A percentile compares a stretch with the other conserved stretches of the same genome.
These are phyloP conservation scores for Agrypnia vestita DNA, from an alignment of 1,140 invertebrate species.

Conservation along the genomic window DNA sequence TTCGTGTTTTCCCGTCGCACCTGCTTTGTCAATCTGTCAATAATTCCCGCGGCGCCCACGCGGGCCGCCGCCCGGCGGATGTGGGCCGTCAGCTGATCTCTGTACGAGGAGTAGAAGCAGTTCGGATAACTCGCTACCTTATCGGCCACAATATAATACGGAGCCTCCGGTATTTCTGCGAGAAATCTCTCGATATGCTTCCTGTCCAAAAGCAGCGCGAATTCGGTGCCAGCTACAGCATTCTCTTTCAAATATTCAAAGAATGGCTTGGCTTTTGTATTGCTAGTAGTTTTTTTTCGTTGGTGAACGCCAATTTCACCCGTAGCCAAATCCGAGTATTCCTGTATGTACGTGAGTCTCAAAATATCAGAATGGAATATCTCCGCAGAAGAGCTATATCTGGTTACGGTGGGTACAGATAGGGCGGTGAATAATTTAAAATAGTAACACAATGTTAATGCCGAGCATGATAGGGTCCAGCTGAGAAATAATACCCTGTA, in stretches of 20 bases:
- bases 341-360: not conserved
- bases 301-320: too few species aligned
- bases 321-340: not conserved
- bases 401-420: not conserved
- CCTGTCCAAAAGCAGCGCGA: not conserved
- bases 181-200: not conserved
- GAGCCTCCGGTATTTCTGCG: not conserved
- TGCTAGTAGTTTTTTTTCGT: not conserved
- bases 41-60: constrained; percentile 3
- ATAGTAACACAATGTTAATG: not conserved
- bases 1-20: not conserved
- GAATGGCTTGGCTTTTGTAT: not conserved
- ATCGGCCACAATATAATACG: not conserved
- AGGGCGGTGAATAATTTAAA: not conserved
- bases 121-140: not conserved
- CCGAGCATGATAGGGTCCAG: not conserved
- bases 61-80: not conserved
- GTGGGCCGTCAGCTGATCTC: not conserved
- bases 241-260: not conserved
- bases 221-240: not conserved
- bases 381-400: not conserved
- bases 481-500: not conserved
- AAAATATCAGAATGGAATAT: not conserved
- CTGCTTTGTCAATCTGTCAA: not conserved
- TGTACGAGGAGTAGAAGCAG: not conserved